These are phyloP conservation scores for Lophura nycthemera DNA, from an alignment of 2,113 vertebrate genomes.

Conservation along the genomic window DNA sequence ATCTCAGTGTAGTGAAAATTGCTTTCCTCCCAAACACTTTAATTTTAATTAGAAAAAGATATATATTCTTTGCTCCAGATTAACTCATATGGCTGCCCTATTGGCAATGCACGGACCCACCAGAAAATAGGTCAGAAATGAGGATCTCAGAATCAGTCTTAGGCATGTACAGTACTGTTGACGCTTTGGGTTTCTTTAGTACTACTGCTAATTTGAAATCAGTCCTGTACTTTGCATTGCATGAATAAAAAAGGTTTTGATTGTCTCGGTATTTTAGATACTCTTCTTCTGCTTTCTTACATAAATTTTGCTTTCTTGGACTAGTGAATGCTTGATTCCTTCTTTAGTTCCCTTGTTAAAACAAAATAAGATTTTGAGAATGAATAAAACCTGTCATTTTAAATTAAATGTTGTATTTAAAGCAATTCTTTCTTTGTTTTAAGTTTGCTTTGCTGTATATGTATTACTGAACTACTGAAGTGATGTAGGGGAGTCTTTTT, in stretches of 20 bases:
- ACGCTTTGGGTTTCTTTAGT: not conserved
- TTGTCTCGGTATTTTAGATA: not conserved
- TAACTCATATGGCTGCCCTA: not conserved
- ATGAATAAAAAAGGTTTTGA: not conserved
- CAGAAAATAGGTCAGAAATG: not conserved
- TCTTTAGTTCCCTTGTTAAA: not conserved
- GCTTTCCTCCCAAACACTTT: not conserved
- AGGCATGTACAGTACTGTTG: fast-evolving
- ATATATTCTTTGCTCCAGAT: not conserved
- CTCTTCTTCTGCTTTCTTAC: not conserved
- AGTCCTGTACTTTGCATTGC: not conserved
- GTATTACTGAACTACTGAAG: not conserved
- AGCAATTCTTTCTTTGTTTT: not conserved
- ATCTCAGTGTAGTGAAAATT: not conserved
- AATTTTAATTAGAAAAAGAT: not conserved
- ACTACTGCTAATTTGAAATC: not conserved
- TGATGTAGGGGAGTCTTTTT: not conserved
- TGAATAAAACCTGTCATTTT: not conserved
- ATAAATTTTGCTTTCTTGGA: not conserved
- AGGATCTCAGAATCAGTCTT: not conserved
- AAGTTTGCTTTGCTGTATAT: not conserved
- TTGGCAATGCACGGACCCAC: not conserved
- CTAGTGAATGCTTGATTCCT: not conserved
- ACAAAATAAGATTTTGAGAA: not conserved
- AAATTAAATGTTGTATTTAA: not conserved